A percentile compares a stretch with the other conserved stretches of the same genome.
Evolutionary conservation across 2,797 vertebrate genomes (phyloP).

Genomic region (Streptopelia turtur): DNA sequence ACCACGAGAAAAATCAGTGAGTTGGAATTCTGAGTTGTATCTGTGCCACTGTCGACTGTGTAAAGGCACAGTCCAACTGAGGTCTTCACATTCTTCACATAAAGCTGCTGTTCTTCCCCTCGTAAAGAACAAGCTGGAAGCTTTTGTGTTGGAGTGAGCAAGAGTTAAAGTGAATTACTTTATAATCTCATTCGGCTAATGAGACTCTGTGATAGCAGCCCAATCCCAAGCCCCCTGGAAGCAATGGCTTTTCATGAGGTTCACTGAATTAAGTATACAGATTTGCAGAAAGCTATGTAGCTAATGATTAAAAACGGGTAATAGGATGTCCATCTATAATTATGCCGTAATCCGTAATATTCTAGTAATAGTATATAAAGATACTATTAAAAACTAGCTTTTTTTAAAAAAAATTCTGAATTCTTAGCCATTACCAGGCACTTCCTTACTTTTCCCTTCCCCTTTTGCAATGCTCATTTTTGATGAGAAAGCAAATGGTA

Average conservation of each 20-base stretch:
- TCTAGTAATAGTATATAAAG: neutral
- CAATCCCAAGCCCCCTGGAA: neutral
- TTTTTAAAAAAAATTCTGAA: neutral
- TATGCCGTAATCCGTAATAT: neutral
- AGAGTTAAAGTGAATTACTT: constrained; percentile 8
- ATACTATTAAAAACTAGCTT: neutral
- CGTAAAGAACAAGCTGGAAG: neutral
- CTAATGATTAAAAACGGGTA: constrained; percentile 6
- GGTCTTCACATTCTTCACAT: neutral
- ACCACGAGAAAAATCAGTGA: constrained; percentile 93
- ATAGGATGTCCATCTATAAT: constrained; percentile 11
- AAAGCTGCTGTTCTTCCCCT: neutral
- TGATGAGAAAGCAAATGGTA: neutral
- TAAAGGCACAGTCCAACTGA: neutral
- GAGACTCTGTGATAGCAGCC: neutral
- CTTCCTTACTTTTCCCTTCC: neutral
- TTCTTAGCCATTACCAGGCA: neutral
- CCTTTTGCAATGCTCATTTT: neutral
- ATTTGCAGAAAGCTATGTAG: constrained; percentile 21
- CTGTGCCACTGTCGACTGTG: neutral
- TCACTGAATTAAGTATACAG: neutral
- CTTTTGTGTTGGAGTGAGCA: neutral
- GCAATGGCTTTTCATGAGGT: neutral
- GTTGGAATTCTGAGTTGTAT: constrained; percentile 46
- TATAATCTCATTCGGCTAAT: neutral